Evolutionary conservation across 1,140 invertebrate species (phyloP).

Genomic region (Cyphomyrmex costatus): DNA sequence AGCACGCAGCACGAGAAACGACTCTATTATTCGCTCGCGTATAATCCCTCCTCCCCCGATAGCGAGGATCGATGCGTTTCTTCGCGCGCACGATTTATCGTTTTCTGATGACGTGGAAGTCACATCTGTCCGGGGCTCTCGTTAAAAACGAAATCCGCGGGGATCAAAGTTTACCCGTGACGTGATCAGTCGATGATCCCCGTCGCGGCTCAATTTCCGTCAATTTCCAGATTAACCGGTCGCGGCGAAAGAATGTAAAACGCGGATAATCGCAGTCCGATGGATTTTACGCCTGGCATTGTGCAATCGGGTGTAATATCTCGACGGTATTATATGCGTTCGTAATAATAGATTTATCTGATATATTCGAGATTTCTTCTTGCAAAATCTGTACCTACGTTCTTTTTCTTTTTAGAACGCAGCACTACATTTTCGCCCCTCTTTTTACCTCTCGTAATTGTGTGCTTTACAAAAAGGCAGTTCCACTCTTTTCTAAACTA

Average conservation of each 20-base stretch:
- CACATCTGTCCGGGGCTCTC: not conserved
- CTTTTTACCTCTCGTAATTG: not conserved
- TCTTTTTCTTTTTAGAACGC: not conserved
- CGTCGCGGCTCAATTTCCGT: not conserved
- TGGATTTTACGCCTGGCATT: not conserved
- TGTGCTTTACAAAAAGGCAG: not conserved
- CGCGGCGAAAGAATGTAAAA: not conserved
- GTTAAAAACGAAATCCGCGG: not conserved
- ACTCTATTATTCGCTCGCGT: slow-evolving; percentile 15
- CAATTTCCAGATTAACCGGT: not conserved
- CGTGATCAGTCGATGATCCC: not conserved
- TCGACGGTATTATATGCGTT: not conserved
- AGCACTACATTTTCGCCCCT: not conserved
- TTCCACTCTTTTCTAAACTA: not conserved
- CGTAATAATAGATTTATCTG: not conserved
- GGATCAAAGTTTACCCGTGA: not conserved
- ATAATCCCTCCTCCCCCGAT: not conserved
- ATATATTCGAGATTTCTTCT: not conserved
- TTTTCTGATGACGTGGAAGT: not conserved
- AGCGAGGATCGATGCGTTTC: slow-evolving; percentile 25
- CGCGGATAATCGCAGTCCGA: not conserved
- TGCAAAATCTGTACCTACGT: not conserved
- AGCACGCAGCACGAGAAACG: not conserved
- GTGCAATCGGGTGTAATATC: not conserved
- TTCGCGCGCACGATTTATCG: slow-evolving; percentile 15